Evolutionary conservation across 2,888 invertebrate species (phyloP).

Genomic region (Drosophila cracens): DNA sequence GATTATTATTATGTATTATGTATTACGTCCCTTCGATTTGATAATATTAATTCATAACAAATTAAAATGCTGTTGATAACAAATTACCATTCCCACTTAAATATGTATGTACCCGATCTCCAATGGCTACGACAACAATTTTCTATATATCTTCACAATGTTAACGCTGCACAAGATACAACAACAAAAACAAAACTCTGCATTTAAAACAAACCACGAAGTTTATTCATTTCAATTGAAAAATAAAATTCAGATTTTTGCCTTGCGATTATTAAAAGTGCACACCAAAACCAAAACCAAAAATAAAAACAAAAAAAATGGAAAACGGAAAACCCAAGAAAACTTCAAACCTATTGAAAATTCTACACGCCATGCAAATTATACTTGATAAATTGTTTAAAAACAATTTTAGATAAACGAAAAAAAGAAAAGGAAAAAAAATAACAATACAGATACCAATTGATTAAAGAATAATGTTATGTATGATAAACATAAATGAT

Average conservation of each 20-base stretch:
- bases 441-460: slow-evolving; percentile 41
- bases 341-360: slow-evolving; percentile 33
- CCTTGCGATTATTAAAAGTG: slow-evolving; percentile 57
- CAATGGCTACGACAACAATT: slow-evolving; percentile 47
- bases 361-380: slow-evolving; percentile 48
- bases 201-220: slow-evolving; percentile 73
- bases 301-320: slow-evolving; percentile 9
- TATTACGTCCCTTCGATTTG: slow-evolving; percentile 73
- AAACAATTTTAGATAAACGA: slow-evolving; percentile 42
- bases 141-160: slow-evolving; percentile 70
- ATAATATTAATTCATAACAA: slow-evolving; percentile 46
- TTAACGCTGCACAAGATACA: slow-evolving; percentile 80
- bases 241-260: slow-evolving; percentile 49
- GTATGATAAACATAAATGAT: slow-evolving; percentile 69
- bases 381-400: slow-evolving; percentile 47
- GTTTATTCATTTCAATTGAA: slow-evolving; percentile 62
- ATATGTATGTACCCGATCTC: slow-evolving; percentile 57
- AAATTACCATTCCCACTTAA: slow-evolving; percentile 62
- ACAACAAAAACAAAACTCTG: slow-evolving; percentile 63
- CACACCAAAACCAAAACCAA: slow-evolving; percentile 7
- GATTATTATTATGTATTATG: slow-evolving; percentile 52
- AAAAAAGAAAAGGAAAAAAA: slow-evolving; percentile 17
- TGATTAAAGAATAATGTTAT: slow-evolving; percentile 64
- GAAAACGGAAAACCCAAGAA: slow-evolving; percentile 13
- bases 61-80: slow-evolving; percentile 68